Base-by-base conservation (phyloP, 1,140 invertebrate species). In the Drosophila quadrilineata region DNA sequence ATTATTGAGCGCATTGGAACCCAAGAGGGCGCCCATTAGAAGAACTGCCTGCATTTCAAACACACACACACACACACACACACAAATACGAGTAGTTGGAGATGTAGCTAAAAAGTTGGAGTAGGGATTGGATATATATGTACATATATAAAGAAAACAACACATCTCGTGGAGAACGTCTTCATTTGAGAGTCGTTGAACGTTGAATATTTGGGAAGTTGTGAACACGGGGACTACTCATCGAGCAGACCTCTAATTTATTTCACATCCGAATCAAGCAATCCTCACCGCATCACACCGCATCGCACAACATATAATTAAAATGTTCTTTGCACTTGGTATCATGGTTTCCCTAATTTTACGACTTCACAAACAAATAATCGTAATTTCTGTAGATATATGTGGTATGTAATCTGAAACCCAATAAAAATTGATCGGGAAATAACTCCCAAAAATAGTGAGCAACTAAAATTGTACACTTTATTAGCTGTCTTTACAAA, bases 281-380 rank as follows among this genome's bases (percentile, higher is more conserved):
- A n/a, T n/a, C n/a, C n/a, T n/a, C n/a, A n/a, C n/a, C n/a, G n/a
- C n/a, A n/a, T n/a, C n/a, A n/a, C n/a, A n/a, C n/a, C n/a, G n/a
- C n/a, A n/a, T n/a, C n/a, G n/a, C n/a, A n/a, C 82, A 82, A 77
- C 49, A 69, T 82, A 82, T 82, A 82, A 82, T 82, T 84, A 82
- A 82, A 82, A 73, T 82, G 73, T 66, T 84, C 53, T 59, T n/a
- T 63, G 70, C 58, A 29, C 63, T 43, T 53, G 57, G 58, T 41
- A n/a, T n/a, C n/a, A n/a, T n/a, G n/a, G n/a, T n/a, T n/a, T n/a
- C 33, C 12, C 40, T 43, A 38, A 22, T 62, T 70, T 57, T 85
- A 79, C 70, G 77, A 53, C 59, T 73, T 60, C 57, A 59, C 70
- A 74, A 84, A 64, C 74, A 85, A 71, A 84, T 79, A 77, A 74